Base-by-base conservation (phyloP, 1,140 invertebrate genomes). In the Drosophila kohkoa region DNA sequence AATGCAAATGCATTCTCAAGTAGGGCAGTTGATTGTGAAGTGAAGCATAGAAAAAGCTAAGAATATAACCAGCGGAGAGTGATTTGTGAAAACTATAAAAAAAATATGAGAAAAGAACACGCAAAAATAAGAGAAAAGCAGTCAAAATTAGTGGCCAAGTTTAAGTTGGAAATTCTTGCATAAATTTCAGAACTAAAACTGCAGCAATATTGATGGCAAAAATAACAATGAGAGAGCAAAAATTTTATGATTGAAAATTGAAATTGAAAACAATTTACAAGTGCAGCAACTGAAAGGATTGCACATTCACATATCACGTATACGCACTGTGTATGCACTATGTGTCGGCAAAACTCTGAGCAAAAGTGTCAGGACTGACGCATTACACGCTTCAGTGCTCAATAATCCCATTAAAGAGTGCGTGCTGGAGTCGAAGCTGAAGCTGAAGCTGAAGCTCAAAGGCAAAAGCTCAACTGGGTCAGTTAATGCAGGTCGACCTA, bases 341-440 rank as follows among this genome's bases (percentile, higher is more conserved):
- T 69, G 35, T 10, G 7, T 38, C 69, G 46, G 65, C 41, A 74
- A 52, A 65, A 30, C 52, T 32, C 58, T 6, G 38, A 59, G 8
- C 54, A 62, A 66, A 60, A 58, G 63, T 77, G 75, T 74, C 51
- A 45, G 69, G 65, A 65, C 81, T 81, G 85, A 75, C 80, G 85
- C 85, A 85, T 88, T 88, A 88, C 69, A 52, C 81, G 81, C 66
- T 85, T 76, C 85, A 85, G 64, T 89, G 86, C 85, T 75, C 85
- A 88, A 88, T 88, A 88, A 88, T 88, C 77, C 88, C 85, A 88
- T 88, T 88, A 88, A 89, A 79, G 64, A 55, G 30, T 43, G 35
- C 11, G 32, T 41, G 30, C 32, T 41, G 0, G 16, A 16, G 6
- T 16, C 1, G 20, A 11, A 25, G 13, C 7, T 8, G 48, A 28